Evolutionary conservation across 2,888 invertebrate genomes (phyloP), one percentile per base, ranked within the genome.

Genomic region (Tenthredo amoena): DNA sequence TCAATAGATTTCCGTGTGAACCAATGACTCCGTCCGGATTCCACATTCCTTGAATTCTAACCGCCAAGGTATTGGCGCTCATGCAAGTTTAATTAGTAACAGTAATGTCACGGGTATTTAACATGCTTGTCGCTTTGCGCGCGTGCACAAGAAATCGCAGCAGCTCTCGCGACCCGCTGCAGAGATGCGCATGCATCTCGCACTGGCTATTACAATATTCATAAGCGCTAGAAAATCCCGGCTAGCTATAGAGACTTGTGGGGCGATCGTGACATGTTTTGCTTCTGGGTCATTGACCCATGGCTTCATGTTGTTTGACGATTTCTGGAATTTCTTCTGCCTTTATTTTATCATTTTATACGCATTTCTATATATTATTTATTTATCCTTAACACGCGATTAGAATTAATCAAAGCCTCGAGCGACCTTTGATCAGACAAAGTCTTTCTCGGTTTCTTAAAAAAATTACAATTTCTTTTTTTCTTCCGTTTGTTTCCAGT

Each of bases 401-500:
- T 34, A 34, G 18, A 34, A 15, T 34, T 15, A 34, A 26, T 31
- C 18, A 34, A 34, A 55, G 6, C n/a, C 34, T 68, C 31, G 15
- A 34, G 31, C 18, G 2, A 26, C 12, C 2, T 62, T 26, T 26
- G 62, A 12, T 62, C 62, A 21, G 71, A 71, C 40, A 21, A 18
- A 71, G 37, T 71, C 31, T 34, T n/a, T 1, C 37, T 81, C 62
- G 34, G 18, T 18, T 21, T 62, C 47, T 81, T 26, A 2, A 62
- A n/a, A 43, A 37, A 65, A 37, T 71, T 18, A 26, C 2, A 71
- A 43, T 47, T 74, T 74, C n/a, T n/a, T 37, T 62, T 37, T 26
- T 43, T 37, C 65, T 76, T 76, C 9, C 18, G 5, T 21, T 71
- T 84, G 86, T 79, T 91, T 90, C 0, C 90, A 93, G 92, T 92